A percentile compares a stretch with the other conserved stretches of the same genome.
Evolutionary conservation across 2,113 vertebrate genomes (phyloP).

Genomic region (Carollia perspicillata): DNA sequence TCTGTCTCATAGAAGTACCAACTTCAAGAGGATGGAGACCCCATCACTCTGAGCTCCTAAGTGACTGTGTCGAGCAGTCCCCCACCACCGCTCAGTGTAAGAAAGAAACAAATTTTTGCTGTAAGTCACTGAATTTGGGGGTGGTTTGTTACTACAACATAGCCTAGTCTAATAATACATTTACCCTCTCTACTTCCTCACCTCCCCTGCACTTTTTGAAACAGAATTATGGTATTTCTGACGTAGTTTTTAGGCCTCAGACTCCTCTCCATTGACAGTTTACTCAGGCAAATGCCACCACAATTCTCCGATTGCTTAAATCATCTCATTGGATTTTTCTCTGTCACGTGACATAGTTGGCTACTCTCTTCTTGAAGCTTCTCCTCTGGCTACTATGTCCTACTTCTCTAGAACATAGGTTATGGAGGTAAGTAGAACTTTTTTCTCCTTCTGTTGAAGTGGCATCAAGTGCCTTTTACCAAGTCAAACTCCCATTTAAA

Average conservation of each 20-base stretch:
- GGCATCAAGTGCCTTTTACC: background rate
- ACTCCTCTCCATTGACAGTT: background rate
- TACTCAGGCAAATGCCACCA: background rate
- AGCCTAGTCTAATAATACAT: background rate
- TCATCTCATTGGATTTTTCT: background rate
- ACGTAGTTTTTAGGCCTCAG: background rate
- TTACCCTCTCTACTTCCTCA: background rate
- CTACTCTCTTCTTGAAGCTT: background rate
- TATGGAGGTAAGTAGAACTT: background rate
- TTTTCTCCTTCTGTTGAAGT: background rate
- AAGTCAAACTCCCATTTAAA: background rate
- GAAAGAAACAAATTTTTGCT: background rate
- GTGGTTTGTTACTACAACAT: background rate
- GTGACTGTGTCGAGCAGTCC: background rate
- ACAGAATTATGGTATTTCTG: background rate
- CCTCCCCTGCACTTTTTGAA: background rate
- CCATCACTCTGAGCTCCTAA: background rate
- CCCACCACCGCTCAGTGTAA: background rate
- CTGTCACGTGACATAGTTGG: background rate
- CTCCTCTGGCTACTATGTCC: background rate
- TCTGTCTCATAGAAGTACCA: background rate
- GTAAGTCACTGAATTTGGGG: background rate
- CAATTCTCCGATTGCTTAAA: background rate
- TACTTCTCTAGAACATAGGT: background rate
- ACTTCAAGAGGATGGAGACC: background rate